Base-by-base conservation (phyloP, 2,113 vertebrate species). In the Plecturocebus donacophilus region DNA sequence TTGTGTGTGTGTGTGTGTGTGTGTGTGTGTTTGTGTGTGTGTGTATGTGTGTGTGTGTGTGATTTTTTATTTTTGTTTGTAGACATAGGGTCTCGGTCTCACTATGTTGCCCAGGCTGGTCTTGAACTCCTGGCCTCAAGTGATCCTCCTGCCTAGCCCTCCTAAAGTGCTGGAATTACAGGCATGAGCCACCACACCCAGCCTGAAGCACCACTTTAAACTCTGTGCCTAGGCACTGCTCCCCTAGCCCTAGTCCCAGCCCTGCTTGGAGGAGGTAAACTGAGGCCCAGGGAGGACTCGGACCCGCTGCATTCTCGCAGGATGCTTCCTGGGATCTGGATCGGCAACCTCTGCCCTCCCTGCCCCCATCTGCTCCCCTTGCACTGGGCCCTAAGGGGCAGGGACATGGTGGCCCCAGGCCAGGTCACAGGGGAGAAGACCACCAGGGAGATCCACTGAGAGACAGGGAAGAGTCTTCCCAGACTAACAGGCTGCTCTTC, bases 311-410 rank as follows among this genome's bases (percentile, higher is more conserved):
- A 11, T 38, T 52, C 42, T 42, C 84, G 54, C 12, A 8, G 73
- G 56, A 11, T 1, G 1, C 21, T 12, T 9, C 38, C 38, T 32
- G 56, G 77, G 64, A 8, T 25, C 40, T n/a, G 30, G 58, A 38
- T 38, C 1, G 1, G 56, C 0, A 6, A 10, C 25, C 42, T 21
- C 2, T 0, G 1, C 13, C 49, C 32, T 47, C 20, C 17, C 6
- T 14, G 0, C 6, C 23, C 23, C 4, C 0, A 5, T 3, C 73
- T 16, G 30, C 58, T 47, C 47, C 32, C 32, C 30, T 7, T 0
- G 35, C 1, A 11, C 2, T 2, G 8, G 30, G 5, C 40, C 5
- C 66, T n/a, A 2, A 7, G n/a, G 70, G 27, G 9, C 8, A 2
- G 12, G 13, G 9, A 14, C 32, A 5, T 30, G 40, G 9, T 20